Evolutionary conservation across 2,888 invertebrate species (phyloP), one percentile per base, ranked within the genome.

Genomic region (Lepidochrysops patricia): DNA sequence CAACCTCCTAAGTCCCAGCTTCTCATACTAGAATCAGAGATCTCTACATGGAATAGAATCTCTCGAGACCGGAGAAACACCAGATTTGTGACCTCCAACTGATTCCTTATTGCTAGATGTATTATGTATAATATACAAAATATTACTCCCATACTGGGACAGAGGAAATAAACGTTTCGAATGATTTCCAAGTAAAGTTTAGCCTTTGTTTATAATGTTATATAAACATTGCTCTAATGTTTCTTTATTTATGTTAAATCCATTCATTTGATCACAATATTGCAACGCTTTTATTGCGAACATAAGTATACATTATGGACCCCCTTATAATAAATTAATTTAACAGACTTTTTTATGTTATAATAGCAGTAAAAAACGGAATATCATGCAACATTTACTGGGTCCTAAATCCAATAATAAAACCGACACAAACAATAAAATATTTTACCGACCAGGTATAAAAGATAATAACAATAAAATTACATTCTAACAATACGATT

Each of bases 11-110:
- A n/a, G n/a, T n/a, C n/a, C n/a, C 5, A 15, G 37, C 15, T 15
- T 7, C 13, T 37, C 13, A 37, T 15, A 37, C 37, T 6, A 6
- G 1, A 37, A 60, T 62, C 63, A 65, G 66, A 69, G n/a, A n/a
- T n/a, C 67, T 65, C 67, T 68, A 66, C 68, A 66, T 62, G 70
- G 68, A 43, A 9, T 4, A 9, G 9, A 19, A 43, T 3, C 19
- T 66, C 68, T 37, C 13, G 68, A 69, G 72, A 70, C 70, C 70
- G 69, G 61, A 60, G 69, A 67, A 70, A 70, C 68, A 70, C 66
- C 56, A 63, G 70, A 74, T 74, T 74, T 73, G 73, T 70, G 68
- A 67, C 66, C 67, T 61, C 64, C 65, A 59, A 62, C 66, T 66
- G 73, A 73, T 73, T 73, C 64, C 66, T 65, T 66, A 60, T 62